phyloP scores from a whole-genome alignment of 2,797 vertebrate species.

The Leptoclinus maculatus region DNA sequence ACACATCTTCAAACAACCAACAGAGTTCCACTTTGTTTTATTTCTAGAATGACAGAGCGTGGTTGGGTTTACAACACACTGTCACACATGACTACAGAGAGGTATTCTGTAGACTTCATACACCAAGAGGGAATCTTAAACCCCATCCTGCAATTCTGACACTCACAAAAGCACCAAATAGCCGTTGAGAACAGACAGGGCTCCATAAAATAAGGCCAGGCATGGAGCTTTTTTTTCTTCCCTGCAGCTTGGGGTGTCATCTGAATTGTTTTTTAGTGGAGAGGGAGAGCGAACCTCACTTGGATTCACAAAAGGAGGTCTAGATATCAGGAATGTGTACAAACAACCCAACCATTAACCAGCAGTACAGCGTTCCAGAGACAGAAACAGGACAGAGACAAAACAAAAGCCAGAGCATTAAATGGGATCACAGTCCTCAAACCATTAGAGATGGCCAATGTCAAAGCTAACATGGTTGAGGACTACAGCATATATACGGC shows the following conservation, averaged over 20 bases:
- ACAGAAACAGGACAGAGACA: constrained; percentile 10
- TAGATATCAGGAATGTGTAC: constrained; percentile 11
- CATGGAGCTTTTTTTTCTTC: constrained; percentile 10
- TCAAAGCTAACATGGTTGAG: background rate
- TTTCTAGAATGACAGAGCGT: constrained; percentile 63
- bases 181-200: constrained; percentile 51
- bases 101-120: constrained; percentile 60
- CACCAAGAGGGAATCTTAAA: constrained; percentile 63
- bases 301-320: constrained; percentile 16
- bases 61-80: constrained; percentile 70
- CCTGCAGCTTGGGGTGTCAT: constrained; percentile 33
- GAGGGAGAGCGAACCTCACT: constrained; percentile 1
- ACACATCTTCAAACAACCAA: constrained; percentile 57
- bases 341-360: background rate
- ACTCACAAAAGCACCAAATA: constrained; percentile 61
- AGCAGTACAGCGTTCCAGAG: background rate
- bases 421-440: background rate
- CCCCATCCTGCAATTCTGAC: constrained; percentile 54
- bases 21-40: constrained; percentile 54
- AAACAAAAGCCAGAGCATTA: background rate
- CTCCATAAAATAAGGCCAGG: constrained; percentile 52
- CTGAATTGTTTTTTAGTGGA: constrained; percentile 12
- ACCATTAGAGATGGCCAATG: background rate
- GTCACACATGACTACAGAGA: constrained; percentile 65
- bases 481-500: background rate